phyloP scores from a whole-genome alignment of 1,140 invertebrate species.

The Panagrolaimus sp. region DNA sequence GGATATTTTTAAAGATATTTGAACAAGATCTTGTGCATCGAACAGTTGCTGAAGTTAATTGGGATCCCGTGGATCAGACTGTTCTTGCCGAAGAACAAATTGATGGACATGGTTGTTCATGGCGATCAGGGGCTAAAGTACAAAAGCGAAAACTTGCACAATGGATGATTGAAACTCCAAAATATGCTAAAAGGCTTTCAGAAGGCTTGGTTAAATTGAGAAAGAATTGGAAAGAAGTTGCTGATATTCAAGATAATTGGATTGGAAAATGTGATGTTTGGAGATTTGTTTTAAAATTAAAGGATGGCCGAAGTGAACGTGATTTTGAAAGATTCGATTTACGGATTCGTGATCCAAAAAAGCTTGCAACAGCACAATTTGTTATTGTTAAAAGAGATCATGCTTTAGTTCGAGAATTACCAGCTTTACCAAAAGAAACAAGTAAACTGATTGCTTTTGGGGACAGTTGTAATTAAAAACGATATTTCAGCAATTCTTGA shows the following conservation, averaged over 20 bases:
- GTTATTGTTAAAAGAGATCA: constrained; percentile 38
- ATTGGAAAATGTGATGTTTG: constrained; percentile 83
- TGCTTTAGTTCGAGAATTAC: constrained; percentile 27
- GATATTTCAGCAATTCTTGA: background rate
- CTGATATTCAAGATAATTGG: constrained; percentile 85
- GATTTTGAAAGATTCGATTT: constrained; percentile 39
- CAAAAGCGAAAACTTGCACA: constrained; percentile 81
- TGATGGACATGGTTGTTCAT: constrained; percentile 79
- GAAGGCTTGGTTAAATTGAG: constrained; percentile 68
- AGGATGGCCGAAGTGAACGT: constrained; percentile 39
- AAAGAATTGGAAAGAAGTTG: constrained; percentile 72
- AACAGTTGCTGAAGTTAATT: constrained; percentile 75
- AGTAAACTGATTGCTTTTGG: constrained; percentile 1
- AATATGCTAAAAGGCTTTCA: constrained; percentile 71
- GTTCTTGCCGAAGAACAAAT: constrained; percentile 97
- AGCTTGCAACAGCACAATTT: constrained; percentile 42
- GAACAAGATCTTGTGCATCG: constrained; percentile 65
- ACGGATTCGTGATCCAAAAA: constrained; percentile 31
- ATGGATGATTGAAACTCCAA: constrained; percentile 89
- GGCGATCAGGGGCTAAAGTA: constrained; percentile 91
- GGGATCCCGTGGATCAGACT: constrained; percentile 96
- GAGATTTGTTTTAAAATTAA: constrained; percentile 69
- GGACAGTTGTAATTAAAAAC: constrained; percentile 21
- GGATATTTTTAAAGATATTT: constrained; percentile 82
- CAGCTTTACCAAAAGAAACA: background rate